Conservation (phyloP, 2,888 invertebrate genomes). For the Galeopsomyia nigrocyanea region DNA sequence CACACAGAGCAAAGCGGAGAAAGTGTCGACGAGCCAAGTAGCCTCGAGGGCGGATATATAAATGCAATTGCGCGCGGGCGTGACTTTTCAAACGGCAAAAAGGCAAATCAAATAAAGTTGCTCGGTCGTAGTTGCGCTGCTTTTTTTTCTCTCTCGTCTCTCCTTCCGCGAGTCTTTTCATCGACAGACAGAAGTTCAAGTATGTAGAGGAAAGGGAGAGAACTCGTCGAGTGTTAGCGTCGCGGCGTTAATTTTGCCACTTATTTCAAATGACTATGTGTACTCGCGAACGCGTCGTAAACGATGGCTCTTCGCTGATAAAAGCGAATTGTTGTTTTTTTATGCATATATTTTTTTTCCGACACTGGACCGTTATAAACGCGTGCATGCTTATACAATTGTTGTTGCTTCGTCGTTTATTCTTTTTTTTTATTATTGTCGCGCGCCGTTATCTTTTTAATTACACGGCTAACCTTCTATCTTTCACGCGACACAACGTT, state of each 20-base stretch:
- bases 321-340: no score
- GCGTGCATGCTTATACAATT: no score
- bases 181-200: background rate
- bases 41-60: no score
- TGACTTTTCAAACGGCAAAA: constrained; percentile 1
- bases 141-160: constrained; percentile 1
- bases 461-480: constrained; percentile 16
- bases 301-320: no score
- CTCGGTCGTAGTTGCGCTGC: constrained; percentile 1
- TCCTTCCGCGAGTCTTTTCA: background rate
- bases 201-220: background rate
- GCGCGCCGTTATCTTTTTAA: constrained; percentile 17
- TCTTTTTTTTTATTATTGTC: background rate
- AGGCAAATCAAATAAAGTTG: background rate
- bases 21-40: no score
- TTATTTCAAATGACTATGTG: constrained; percentile 31
- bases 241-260: constrained; percentile 34
- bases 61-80: no score
- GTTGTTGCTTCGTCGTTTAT: no score
- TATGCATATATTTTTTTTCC: no score
- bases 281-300: background rate
- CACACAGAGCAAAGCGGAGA: no score
- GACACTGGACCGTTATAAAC: no score
- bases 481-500: background rate
- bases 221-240: constrained; percentile 5